Conservation (phyloP, 2,113 vertebrate genomes). For the Cacatua alba region DNA sequence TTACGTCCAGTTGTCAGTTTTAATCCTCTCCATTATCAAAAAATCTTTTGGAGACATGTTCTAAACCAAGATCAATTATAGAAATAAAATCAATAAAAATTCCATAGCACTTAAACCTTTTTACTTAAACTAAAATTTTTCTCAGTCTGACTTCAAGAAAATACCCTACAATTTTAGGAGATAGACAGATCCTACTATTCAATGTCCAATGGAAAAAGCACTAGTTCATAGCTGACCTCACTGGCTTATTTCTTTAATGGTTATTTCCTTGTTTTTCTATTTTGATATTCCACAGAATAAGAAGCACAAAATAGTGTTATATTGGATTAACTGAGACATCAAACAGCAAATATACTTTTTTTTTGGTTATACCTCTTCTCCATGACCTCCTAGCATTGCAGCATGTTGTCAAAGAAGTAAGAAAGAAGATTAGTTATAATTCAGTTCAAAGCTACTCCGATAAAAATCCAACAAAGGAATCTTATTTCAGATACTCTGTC, state of each 20-base stretch:
- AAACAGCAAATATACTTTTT: neutral
- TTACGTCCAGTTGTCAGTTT: neutral
- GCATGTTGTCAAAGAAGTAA: neutral
- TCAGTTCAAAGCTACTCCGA: neutral
- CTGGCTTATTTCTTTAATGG: neutral
- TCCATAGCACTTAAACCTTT: neutral
- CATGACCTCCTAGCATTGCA: neutral
- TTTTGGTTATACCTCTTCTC: neutral
- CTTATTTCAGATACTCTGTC: constrained; percentile 26
- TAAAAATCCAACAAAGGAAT: constrained; percentile 34
- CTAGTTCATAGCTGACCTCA: neutral
- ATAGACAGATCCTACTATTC: neutral
- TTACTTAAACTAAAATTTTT: neutral
- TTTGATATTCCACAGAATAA: neutral
- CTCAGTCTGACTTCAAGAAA: neutral
- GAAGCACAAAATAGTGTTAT: neutral
- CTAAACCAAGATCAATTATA: neutral
- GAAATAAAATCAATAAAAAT: neutral
- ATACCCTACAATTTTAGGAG: neutral
- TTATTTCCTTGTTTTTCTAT: neutral
- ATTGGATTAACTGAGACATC: neutral
- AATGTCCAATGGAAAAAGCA: neutral
- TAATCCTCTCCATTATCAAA: neutral
- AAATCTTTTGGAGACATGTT: neutral
- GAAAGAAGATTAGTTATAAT: constrained; percentile 38